phyloP scores from a whole-genome alignment of 2,113 vertebrate genomes.

The Toxotes chatareus region DNA sequence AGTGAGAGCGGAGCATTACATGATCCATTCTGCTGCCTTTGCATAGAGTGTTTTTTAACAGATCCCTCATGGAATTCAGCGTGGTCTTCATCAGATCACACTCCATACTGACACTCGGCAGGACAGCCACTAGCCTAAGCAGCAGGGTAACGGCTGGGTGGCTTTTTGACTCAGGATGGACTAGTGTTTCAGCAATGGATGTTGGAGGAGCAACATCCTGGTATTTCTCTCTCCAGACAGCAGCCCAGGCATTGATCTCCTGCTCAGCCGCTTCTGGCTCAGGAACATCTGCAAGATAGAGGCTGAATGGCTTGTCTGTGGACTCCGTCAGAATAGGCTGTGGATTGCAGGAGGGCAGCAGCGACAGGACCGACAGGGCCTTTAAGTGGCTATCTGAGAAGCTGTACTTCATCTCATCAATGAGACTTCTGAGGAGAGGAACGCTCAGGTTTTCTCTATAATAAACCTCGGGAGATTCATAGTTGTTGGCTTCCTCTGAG shows the following conservation, averaged over 20 bases:
- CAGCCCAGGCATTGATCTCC: conserved; percentile 92
- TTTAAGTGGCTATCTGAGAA: conserved; percentile 93
- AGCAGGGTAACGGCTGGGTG: conserved; percentile 91
- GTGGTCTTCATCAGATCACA: conserved; percentile 91
- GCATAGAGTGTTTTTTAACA: conserved; percentile 87
- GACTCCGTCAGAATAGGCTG: conserved; percentile 89
- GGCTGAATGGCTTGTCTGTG: conserved; percentile 88
- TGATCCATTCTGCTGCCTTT: conserved; percentile 86
- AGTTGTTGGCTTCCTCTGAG: conserved; percentile 80
- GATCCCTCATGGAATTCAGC: conserved; percentile 88
- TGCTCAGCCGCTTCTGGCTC: conserved; percentile 91
- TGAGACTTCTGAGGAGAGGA: conserved; percentile 90
- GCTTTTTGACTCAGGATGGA: conserved; percentile 90
- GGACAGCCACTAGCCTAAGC: conserved; percentile 90
- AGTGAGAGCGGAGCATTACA: conserved; percentile 92
- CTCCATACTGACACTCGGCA: conserved; percentile 94
- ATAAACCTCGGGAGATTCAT: conserved; percentile 89
- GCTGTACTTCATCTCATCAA: conserved; percentile 93
- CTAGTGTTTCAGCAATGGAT: conserved; percentile 92
- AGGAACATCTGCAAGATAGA: conserved; percentile 90
- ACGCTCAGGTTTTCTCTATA: conserved; percentile 91
- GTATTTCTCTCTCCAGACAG: conserved; percentile 93
- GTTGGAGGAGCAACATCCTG: conserved; percentile 92
- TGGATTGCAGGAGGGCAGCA: conserved; percentile 94
- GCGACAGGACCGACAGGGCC: conserved; percentile 90